Conservation (phyloP, 2,113 vertebrate species). For the Aphelocoma coerulescens region DNA sequence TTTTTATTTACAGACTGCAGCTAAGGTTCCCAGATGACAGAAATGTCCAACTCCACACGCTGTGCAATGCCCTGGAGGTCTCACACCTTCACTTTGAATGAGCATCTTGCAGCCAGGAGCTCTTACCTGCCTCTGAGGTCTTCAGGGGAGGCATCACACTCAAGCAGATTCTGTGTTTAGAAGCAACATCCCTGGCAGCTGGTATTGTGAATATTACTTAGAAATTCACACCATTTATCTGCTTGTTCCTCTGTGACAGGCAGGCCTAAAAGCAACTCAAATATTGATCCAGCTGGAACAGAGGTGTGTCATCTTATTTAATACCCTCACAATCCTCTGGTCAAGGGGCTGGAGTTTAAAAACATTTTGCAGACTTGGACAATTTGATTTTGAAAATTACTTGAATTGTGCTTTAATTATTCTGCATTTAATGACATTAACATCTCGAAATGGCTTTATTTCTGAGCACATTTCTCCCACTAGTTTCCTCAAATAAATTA, state of each 20-base stretch:
- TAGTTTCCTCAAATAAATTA: slow-evolving; percentile 24
- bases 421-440: slow-evolving; percentile 35
- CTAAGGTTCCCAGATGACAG: neutral
- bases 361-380: neutral
- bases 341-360: neutral
- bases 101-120: neutral
- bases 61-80: neutral
- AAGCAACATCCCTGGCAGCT: neutral
- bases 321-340: neutral
- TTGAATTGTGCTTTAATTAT: slow-evolving; percentile 17
- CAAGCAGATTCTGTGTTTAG: neutral
- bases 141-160: neutral
- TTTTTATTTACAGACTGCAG: neutral
- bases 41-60: neutral
- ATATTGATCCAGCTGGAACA: slow-evolving; percentile 12
- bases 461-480: slow-evolving; percentile 8
- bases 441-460: slow-evolving; percentile 23
- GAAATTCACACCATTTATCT: neutral
- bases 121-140: neutral
- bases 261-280: neutral
- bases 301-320: neutral
- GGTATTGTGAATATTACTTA: neutral
- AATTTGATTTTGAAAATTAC: neutral
- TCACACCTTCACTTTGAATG: neutral
- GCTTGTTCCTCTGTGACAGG: neutral